Base-by-base conservation (phyloP, 2,113 vertebrate species). In the Gallinago media region DNA sequence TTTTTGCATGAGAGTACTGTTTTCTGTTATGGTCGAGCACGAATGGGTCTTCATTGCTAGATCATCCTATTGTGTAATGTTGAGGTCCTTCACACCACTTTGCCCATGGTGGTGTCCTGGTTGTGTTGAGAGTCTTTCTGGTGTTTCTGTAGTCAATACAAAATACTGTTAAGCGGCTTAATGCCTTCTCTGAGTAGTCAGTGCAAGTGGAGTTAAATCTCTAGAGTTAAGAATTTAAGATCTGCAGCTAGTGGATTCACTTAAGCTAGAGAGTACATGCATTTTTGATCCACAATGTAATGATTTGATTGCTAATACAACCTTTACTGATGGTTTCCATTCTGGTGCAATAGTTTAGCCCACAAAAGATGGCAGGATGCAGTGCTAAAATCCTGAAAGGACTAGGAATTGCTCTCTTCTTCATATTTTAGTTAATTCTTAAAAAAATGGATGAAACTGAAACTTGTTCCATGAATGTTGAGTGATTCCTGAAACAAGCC, bases 71-170 rank as follows among this genome's bases (percentile, higher is more conserved):
- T 34, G 47, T 15, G n/a, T 29, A 58, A 11, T 8, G 19, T 50
- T 56, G 31, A 38, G 0, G 0, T 71, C n/a, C 65, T 91, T 55
- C 44, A 58, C 6, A 26, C n/a, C 3, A 12, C 0, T 0, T 50
- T 32, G 78, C 32, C 22, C 40, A 0, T 52, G 12, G 58, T 34
- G 20, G 11, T 5, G 8, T 74, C 10, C 11, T 21, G 5, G 19
- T 63, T 59, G 36, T 62, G 25, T 46, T 83, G 52, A 47, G 72
- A 71, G 12, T 7, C 29, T 88, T 95, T 50, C 15, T 86, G 46
- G 8, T 74, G 29, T 27, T 86, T 54, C 52, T 84, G 12, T 55
- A 40, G 17, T 55, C 26, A 15, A 14, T 78, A 27, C 4, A 31
- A 42, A 90, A 59, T 66, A 68, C 8, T 6, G 13, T 2, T 2